Evolutionary conservation across 2,113 vertebrate genomes (phyloP).

Genomic region (Dryoscopus gambensis): DNA sequence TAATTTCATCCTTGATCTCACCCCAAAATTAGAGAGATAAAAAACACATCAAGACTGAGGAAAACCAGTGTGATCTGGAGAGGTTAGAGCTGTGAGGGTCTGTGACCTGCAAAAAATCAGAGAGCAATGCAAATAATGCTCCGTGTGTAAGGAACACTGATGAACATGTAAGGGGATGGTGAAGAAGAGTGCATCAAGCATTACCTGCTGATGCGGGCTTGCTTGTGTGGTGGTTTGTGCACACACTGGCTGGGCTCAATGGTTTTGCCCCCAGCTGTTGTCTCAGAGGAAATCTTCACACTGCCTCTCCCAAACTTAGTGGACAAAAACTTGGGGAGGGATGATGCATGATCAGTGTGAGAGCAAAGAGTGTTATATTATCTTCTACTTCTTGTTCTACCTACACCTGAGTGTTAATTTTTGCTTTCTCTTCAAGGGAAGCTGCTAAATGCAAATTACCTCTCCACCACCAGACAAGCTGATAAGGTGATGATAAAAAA

Average conservation of each 20-base stretch:
- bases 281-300: neutral
- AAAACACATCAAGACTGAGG: neutral
- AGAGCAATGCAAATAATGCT: neutral
- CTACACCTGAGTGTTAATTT: neutral
- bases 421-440: neutral
- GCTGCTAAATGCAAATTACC: neutral
- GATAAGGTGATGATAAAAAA: neutral
- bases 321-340: neutral
- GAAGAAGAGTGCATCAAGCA: neutral
- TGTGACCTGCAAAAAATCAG: neutral
- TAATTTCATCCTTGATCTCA: slow-evolving; percentile 3
- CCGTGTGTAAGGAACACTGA: neutral
- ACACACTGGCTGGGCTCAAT: neutral
- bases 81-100: neutral
- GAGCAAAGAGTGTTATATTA: neutral
- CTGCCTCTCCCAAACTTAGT: neutral
- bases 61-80: neutral
- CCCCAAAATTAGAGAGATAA: neutral
- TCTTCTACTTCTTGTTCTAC: neutral
- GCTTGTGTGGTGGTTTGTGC: neutral
- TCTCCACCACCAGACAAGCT: neutral
- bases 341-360: neutral
- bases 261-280: neutral
- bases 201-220: neutral
- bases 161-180: neutral